Conservation (phyloP, 2,888 invertebrate species). For the Xestoiulus laeticollis region DNA sequence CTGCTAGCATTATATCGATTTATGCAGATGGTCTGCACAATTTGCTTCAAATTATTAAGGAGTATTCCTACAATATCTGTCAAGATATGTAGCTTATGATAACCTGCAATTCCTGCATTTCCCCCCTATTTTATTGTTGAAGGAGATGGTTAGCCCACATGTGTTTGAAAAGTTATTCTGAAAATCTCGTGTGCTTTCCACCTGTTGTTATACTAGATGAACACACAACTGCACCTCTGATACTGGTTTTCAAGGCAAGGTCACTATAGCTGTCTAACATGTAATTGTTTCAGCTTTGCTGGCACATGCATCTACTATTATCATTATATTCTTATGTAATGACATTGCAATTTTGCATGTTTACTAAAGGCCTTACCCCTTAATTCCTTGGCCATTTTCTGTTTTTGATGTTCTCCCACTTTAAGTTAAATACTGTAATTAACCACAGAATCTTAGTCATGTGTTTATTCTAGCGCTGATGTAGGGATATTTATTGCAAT, state of each 20-base stretch:
- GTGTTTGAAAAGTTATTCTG: neutral
- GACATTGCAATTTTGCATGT: neutral
- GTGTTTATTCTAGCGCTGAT: no score
- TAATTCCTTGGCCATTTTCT: neutral
- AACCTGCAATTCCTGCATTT: neutral
- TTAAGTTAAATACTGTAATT: no score
- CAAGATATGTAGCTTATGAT: no score
- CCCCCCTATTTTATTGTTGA: neutral
- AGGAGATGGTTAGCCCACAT: no score
- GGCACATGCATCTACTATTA: neutral
- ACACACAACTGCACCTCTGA: neutral
- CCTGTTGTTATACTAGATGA: neutral
- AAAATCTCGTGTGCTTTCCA: neutral
- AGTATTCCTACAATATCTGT: no score
- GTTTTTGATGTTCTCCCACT: no score
- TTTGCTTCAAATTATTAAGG: neutral
- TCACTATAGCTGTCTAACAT: neutral
- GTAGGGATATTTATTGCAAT: no score
- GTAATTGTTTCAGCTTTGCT: neutral
- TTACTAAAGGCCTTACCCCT: neutral
- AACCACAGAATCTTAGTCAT: no score
- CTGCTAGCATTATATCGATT: no score
- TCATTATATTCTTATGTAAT: neutral
- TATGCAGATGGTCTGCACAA: neutral
- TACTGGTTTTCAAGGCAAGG: neutral